A percentile compares a stretch with the other conserved stretches of the same genome.
Conservation (phyloP, 2,797 vertebrate genomes). For the Scleropages formosus region DNA sequence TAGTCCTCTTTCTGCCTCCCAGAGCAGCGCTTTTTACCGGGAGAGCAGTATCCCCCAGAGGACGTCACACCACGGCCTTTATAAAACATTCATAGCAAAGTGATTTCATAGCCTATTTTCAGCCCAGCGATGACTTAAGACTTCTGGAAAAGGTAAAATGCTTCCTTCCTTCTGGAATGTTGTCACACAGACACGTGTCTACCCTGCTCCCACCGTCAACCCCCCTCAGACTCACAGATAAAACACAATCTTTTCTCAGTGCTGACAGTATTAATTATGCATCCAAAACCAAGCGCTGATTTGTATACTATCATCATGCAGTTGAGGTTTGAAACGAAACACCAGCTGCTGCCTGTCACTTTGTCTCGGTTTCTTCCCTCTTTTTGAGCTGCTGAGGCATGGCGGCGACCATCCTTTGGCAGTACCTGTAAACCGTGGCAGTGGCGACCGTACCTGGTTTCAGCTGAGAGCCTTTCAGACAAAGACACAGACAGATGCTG, state of each 20-base stretch:
- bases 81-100: slow-evolving; percentile 24
- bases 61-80: background rate
- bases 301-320: background rate
- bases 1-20: background rate
- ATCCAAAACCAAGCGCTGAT: background rate
- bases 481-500: too few relatives aligned
- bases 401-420: too few relatives aligned
- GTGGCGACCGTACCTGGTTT: too few relatives aligned
- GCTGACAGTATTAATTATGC: slow-evolving; percentile 2
- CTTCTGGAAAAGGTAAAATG: background rate
- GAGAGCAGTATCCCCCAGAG: background rate
- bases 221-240: slow-evolving; percentile 18
- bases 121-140: slow-evolving; percentile 21
- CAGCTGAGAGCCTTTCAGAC: too few relatives aligned
- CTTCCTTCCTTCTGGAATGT: background rate
- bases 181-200: background rate
- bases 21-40: slow-evolving; percentile 3
- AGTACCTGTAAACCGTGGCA: too few relatives aligned
- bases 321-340: background rate
- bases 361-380: background rate
- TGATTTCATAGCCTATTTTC: slow-evolving; percentile 32
- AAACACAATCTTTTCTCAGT: slow-evolving; percentile 10
- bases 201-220: background rate
- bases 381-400: background rate
- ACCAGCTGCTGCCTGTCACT: background rate